These are phyloP conservation scores for Auanema freiburgensis DNA, from an alignment of 2,888 invertebrate species.

Conservation along the genomic window DNA sequence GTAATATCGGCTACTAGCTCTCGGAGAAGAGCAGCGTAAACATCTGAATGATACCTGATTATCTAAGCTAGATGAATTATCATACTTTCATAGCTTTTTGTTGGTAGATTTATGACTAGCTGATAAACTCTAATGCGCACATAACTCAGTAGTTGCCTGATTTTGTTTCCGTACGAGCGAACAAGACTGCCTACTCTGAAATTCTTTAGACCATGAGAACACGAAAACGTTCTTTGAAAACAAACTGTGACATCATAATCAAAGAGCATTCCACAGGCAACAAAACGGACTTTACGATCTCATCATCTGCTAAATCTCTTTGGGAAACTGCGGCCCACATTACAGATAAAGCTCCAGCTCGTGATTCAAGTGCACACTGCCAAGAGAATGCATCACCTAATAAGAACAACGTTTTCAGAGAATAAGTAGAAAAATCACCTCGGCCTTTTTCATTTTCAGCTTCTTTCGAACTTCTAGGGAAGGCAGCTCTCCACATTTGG, in stretches of 20 bases:
- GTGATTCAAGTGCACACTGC: slow-evolving; percentile 86
- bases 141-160: slow-evolving; percentile 47
- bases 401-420: neutral
- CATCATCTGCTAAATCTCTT: slow-evolving; percentile 32
- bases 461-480: slow-evolving; percentile 92
- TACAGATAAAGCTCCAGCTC: slow-evolving; percentile 87
- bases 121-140: slow-evolving; percentile 89
- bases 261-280: slow-evolving; percentile 43
- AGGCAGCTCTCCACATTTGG: slow-evolving; percentile 93
- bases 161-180: slow-evolving; percentile 81
- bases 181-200: slow-evolving; percentile 80
- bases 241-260: slow-evolving; percentile 40
- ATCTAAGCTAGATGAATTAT: neutral
- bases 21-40: slow-evolving; percentile 82
- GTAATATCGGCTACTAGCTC: slow-evolving; percentile 92
- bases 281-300: slow-evolving; percentile 35
- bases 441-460: slow-evolving; percentile 85
- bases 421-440: slow-evolving; percentile 25
- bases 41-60: slow-evolving; percentile 51
- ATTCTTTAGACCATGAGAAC: neutral
- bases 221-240: neutral
- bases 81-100: slow-evolving; percentile 40
- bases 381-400: slow-evolving; percentile 92
- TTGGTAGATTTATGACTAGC: slow-evolving; percentile 70
- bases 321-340: slow-evolving; percentile 45